Base-by-base conservation (phyloP, 2,888 invertebrate species). In the Diaphora mendica region DNA sequence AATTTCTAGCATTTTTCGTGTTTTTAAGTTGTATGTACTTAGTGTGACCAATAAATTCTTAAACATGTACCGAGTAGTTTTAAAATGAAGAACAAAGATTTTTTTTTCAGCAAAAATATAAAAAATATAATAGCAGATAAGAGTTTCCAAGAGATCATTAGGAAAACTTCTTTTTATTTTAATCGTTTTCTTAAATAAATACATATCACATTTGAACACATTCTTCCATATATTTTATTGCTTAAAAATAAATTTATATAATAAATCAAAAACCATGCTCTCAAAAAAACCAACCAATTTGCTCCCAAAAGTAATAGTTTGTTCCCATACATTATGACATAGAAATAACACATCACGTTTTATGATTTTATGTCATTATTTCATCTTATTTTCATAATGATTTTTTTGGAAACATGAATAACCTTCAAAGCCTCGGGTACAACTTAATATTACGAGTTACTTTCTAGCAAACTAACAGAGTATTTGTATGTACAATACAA, bases 171-270 rank as follows among this genome's bases (percentile, higher is more conserved):
- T 88, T 93, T 91, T 91, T 88, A 89, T 88, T 86, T 90, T 88
- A 88, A 85, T 87, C 89, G 84, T 84, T 82, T 89, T 89, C 94
- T 93, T 94, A 94, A 93, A 92, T 91, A 94, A 93, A 93, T 93
- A 93, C 91, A 88, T 95, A 95, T 95, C 95, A 95, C 95, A 95
- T 93, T 93, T 95, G 95, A 95, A 95, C 95, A 95, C 95, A 95
- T 94, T 91, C 91, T 91, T 94, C 91, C 89, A 86, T 89, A 88
- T 84, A 87, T 90, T 91, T 91, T 90, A 87, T 91, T 90, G 89
- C 84, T 82, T 89, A 90, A 90, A 90, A 85, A 81, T 85, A 88
- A 90, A 84, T 78, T 68, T 79, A 79, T 71, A 44, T 71, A 70
- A 65, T 73, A 71, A 74, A 79, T 30, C 75, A 77, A 76, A 80